Conservation (phyloP, 2,888 invertebrate genomes). For the Morpho helenor region DNA sequence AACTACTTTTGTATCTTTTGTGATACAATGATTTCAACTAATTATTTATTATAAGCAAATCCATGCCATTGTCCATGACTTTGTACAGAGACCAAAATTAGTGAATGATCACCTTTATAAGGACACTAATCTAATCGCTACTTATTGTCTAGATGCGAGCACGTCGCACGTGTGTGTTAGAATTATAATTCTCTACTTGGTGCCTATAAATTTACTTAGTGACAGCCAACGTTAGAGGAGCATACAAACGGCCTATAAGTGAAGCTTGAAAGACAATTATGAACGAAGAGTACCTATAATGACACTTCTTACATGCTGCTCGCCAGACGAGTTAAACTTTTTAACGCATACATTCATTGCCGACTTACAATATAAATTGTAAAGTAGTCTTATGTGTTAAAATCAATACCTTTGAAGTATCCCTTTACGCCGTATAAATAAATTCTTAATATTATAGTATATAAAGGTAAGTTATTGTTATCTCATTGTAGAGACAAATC, state of each 20-base stretch:
- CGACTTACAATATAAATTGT: constrained; percentile 4
- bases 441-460: no score
- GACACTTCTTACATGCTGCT: constrained; percentile 21
- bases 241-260: constrained; percentile 58
- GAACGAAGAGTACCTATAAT: constrained; percentile 32
- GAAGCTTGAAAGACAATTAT: constrained; percentile 49
- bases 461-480: no score
- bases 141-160: constrained; percentile 60
- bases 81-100: not conserved
- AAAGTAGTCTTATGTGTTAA: not conserved
- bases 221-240: constrained; percentile 49
- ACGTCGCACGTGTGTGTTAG: constrained; percentile 50
- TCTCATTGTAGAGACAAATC: no score
- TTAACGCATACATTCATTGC: not conserved
- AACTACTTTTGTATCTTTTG: no score
- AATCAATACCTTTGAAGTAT: not conserved
- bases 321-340: constrained; percentile 7
- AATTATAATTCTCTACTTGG: constrained; percentile 59
- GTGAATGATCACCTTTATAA: constrained; percentile 27
- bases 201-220: constrained; percentile 65
- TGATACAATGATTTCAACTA: no score
- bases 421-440: no score
- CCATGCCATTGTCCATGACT: no score
- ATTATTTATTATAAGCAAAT: no score
- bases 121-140: constrained; percentile 53